Evolutionary conservation across 1,140 invertebrate species (phyloP), one percentile per base, ranked within the genome.

Genomic region (Drosophila punjabiensis): DNA sequence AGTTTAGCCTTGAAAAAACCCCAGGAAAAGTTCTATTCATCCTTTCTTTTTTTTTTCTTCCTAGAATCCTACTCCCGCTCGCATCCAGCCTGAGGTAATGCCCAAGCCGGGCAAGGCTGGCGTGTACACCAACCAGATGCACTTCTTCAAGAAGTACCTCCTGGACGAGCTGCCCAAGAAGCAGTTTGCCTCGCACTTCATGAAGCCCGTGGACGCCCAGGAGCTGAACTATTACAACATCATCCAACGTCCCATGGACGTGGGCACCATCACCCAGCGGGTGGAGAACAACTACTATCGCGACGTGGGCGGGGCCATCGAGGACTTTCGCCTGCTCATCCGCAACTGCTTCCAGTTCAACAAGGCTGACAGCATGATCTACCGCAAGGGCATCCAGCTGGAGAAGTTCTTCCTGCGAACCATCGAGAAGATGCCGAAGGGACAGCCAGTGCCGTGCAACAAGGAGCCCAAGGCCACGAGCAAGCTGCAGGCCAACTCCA

Each of bases 41-140:
- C 20, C 11, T n/a, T n/a, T n/a, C 20, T 11, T 20, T 32, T 32
- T 32, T 32, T 32, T 32, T 24, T 1, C 24, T 24, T 24, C 1
- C 24, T 24, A 24, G 24, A 24, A 24, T 24, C 24, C 24, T 3
- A 24, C 3, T 24, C 78, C 78, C 3, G 75, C 41, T 16, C 63
- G 62, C 0, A 66, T 82, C 11, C 76, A 87, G 37, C 84, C 83
- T 2, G 65, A 61, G 32, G 56, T 82, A 16, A 30, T 58, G 5
- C 79, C 76, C 0, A 7, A 20, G 9, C 39, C 47, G 1, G 83
- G 68, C 4, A 43, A 33, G 3, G 20, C 5, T 4, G 84, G 84
- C 0, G 13, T 48, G 4, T 87, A 87, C 47, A 88, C 84, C 2
- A 88, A 88, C 16, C 77, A 81, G 39, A 47, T 88, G 8, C 80